Evolutionary conservation across 2,888 invertebrate genomes (phyloP).

Genomic region (Eupithecia vulgata): DNA sequence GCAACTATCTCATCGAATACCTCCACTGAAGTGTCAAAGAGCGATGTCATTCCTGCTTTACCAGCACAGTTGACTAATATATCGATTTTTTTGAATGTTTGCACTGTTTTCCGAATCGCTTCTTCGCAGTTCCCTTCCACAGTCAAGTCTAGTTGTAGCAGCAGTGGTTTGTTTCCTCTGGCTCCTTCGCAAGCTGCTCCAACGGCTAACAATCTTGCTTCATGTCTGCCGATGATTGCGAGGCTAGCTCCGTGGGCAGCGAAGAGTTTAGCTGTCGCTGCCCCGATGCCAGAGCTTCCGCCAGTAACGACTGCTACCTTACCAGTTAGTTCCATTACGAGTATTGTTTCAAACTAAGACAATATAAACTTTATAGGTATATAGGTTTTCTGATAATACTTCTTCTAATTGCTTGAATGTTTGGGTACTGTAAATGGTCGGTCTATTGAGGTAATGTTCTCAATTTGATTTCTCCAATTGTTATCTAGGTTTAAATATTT

Average conservation of each 20-base stretch:
- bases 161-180: slow-evolving; percentile 55
- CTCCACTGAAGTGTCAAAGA: slow-evolving; percentile 63
- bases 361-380: background rate
- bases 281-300: slow-evolving; percentile 69
- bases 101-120: slow-evolving; percentile 59
- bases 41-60: slow-evolving; percentile 56
- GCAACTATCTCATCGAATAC: slow-evolving; percentile 63
- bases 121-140: slow-evolving; percentile 59
- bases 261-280: slow-evolving; percentile 64
- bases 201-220: slow-evolving; percentile 55
- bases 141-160: slow-evolving; percentile 60
- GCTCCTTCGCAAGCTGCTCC: slow-evolving; percentile 54
- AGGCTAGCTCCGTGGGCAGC: slow-evolving; percentile 59
- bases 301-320: slow-evolving; percentile 68
- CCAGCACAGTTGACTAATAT: slow-evolving; percentile 66
- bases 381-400: background rate
- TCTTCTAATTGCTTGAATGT: background rate
- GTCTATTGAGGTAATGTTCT: background rate
- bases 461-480: background rate
- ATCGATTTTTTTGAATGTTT: slow-evolving; percentile 59
- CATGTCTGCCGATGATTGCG: slow-evolving; percentile 63
- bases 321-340: slow-evolving; percentile 60
- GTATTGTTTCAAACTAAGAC: background rate
- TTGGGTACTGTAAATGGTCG: background rate
- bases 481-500: background rate